These are phyloP conservation scores for Perizoma flavofasciatum DNA, from an alignment of 2,888 invertebrate species.

Conservation along the genomic window DNA sequence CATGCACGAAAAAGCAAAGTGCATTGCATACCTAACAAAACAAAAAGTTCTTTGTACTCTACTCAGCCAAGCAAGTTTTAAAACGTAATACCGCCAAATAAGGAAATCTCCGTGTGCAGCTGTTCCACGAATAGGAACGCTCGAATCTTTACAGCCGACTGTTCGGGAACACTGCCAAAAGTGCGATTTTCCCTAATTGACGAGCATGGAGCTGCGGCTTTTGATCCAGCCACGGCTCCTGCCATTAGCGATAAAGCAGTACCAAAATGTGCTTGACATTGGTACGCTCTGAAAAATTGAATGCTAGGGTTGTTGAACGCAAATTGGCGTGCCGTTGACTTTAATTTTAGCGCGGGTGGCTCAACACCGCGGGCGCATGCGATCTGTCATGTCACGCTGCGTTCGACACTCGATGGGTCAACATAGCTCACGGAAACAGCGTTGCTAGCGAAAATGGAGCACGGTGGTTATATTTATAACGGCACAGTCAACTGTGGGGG, in stretches of 20 bases:
- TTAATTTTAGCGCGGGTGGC: constrained; percentile 44
- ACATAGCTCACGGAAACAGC: constrained; percentile 70
- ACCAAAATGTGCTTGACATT: constrained; percentile 42
- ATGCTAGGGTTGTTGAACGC: constrained; percentile 51
- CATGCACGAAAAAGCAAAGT: not conserved
- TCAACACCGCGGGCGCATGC: constrained; percentile 24
- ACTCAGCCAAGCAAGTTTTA: constrained; percentile 33
- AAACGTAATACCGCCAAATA: constrained; percentile 59
- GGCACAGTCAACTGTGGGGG: constrained; percentile 60
- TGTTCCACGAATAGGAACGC: constrained; percentile 58
- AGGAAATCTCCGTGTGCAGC: constrained; percentile 50
- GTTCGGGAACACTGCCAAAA: constrained; percentile 77
- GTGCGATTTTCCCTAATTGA: constrained; percentile 77
- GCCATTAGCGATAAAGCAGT: constrained; percentile 58
- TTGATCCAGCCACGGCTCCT: constrained; percentile 65
- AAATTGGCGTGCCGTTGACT: constrained; percentile 57
- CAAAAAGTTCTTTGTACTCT: constrained; percentile 24
- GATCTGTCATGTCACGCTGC: constrained; percentile 50
- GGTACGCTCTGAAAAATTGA: constrained; percentile 35
- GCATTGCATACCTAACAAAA: not conserved
- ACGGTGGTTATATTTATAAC: constrained; percentile 81
- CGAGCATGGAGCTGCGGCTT: constrained; percentile 67
- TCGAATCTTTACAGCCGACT: constrained; percentile 57
- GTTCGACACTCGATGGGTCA: constrained; percentile 64
- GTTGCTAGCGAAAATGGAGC: constrained; percentile 77